Conservation (phyloP, 92 coral and sea anemone species). For the Phymanthus crucifer region DNA sequence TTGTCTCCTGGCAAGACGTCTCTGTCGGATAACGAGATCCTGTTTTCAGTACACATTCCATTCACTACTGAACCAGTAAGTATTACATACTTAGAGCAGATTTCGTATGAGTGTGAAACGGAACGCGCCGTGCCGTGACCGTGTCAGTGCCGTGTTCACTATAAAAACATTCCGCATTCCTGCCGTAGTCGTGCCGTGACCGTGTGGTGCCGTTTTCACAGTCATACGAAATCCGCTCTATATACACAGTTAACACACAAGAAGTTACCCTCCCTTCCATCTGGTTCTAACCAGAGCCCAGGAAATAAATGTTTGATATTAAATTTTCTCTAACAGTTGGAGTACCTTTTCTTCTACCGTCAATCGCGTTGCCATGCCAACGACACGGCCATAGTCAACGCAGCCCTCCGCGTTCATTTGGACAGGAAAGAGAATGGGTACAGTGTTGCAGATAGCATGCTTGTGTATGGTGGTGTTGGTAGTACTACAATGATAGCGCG, state of each 20-base stretch:
- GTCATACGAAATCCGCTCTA: too few species aligned
- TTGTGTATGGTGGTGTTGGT: conserved; percentile 29
- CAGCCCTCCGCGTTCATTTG: conserved; percentile 35
- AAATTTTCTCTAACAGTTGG: conserved; percentile 15
- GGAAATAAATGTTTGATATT: neutral
- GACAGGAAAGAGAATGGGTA: neutral
- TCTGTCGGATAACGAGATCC: conserved; percentile 20
- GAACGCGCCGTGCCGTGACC: too few species aligned
- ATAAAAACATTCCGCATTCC: too few species aligned
- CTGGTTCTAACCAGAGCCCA: too few species aligned
- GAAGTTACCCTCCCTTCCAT: too few species aligned
- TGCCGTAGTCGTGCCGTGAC: too few species aligned
- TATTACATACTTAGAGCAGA: too few species aligned
- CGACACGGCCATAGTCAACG: conserved; percentile 33
- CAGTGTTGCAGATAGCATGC: conserved; percentile 5
- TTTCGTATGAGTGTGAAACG: too few species aligned
- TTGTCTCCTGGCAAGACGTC: conserved; percentile 24
- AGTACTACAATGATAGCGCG: conserved; percentile 29
- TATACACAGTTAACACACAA: too few species aligned
- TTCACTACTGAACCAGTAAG: neutral
- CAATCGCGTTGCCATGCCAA: conserved; percentile 24
- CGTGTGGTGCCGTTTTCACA: too few species aligned
- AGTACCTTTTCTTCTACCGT: conserved; percentile 21
- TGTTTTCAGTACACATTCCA: conserved; percentile 21
- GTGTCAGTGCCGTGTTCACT: too few species aligned